phyloP scores from a whole-genome alignment of 2,113 vertebrate genomes.

The Lagopus muta region DNA sequence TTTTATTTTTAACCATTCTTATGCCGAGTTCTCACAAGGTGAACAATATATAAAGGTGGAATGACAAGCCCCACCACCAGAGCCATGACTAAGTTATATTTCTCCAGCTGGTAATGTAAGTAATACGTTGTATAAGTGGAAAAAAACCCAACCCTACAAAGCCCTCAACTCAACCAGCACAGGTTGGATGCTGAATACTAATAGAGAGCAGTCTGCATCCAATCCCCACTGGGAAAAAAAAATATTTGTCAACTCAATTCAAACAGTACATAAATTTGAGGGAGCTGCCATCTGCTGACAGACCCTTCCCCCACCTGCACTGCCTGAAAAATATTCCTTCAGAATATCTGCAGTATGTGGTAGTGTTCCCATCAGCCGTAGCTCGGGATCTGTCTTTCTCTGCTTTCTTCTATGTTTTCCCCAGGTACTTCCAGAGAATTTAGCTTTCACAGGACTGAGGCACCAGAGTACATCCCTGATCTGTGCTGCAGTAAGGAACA shows the following conservation, averaged over 20 bases:
- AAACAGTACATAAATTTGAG: slow-evolving; percentile 16
- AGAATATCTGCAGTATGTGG: neutral
- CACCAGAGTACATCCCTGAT: neutral
- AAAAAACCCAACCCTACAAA: neutral
- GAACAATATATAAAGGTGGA: neutral
- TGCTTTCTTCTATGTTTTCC: neutral
- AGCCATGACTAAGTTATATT: neutral
- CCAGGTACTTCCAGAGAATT: neutral
- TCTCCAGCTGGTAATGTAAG: neutral
- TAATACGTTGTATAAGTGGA: neutral
- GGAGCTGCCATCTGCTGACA: slow-evolving; percentile 29
- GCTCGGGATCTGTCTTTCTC: neutral
- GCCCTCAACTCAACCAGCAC: neutral
- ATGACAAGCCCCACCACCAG: neutral
- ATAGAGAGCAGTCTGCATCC: neutral
- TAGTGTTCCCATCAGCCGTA: neutral
- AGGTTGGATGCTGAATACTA: neutral
- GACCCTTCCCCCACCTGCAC: neutral
- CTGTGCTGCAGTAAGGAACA: neutral
- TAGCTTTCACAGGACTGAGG: neutral
- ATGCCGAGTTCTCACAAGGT: neutral
- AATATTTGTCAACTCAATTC: slow-evolving; percentile 35
- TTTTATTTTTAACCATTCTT: neutral
- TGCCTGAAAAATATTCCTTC: neutral
- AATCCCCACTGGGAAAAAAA: neutral